phyloP scores from a whole-genome alignment of 2,797 vertebrate species.

The Amblyraja radiata region DNA sequence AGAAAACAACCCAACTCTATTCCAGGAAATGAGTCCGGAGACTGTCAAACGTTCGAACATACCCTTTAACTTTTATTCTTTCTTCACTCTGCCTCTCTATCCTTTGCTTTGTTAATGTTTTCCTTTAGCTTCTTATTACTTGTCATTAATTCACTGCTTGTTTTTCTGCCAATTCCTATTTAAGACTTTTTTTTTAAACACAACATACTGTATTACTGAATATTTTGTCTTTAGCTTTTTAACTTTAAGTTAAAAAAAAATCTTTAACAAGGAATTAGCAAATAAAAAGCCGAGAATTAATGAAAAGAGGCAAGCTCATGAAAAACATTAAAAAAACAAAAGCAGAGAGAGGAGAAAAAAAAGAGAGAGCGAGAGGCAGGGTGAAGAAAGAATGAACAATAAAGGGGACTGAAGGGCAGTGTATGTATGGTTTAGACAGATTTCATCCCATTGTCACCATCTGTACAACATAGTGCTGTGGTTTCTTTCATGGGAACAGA shows the following conservation, averaged over 20 bases:
- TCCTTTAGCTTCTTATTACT: no score
- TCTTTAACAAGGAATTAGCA: background rate
- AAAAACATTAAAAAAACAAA: background rate
- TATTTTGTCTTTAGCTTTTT: background rate
- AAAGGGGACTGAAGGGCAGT: background rate
- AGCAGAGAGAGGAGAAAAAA: background rate
- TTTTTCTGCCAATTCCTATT: no score
- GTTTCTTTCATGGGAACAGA: constrained; percentile 86
- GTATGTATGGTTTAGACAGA: constrained; percentile 26
- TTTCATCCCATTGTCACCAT: constrained; percentile 73
- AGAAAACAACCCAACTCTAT: no score
- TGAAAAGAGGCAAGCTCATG: background rate
- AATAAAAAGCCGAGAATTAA: background rate
- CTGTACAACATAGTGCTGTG: constrained; percentile 69
- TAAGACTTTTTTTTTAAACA: no score
- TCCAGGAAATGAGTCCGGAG: no score
- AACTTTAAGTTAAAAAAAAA: background rate
- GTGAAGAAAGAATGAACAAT: background rate
- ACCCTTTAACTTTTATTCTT: no score
- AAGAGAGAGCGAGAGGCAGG: background rate
- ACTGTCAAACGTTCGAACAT: no score
- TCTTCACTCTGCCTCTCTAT: no score
- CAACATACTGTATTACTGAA: no score
- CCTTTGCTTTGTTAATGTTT: no score
- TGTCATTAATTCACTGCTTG: no score